Evolutionary conservation across 1,140 invertebrate species (phyloP).

Genomic region (Phocides pigmalion): DNA sequence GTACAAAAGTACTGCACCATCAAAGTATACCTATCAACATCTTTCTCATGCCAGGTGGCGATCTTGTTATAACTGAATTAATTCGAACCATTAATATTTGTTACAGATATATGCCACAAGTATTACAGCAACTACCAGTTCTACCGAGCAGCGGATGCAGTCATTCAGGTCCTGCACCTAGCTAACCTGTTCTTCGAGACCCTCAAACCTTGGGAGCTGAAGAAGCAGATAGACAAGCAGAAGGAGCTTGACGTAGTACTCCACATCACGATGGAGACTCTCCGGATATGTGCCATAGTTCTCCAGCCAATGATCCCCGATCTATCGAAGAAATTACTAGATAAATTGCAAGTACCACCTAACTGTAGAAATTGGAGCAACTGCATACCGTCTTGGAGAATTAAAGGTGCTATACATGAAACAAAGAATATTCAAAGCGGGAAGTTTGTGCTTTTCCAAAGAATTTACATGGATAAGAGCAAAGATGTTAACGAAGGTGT

Average conservation of each 20-base stretch:
- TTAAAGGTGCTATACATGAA: constrained; percentile 63
- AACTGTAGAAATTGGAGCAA: constrained; percentile 60
- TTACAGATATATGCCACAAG: constrained; percentile 83
- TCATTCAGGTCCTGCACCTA: constrained; percentile 89
- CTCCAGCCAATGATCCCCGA: constrained; percentile 94
- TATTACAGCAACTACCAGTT: constrained; percentile 92
- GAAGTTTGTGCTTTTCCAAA: constrained; percentile 71
- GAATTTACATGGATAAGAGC: constrained; percentile 68
- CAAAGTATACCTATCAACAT: too few relatives aligned
- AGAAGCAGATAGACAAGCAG: constrained; percentile 72
- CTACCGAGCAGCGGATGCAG: constrained; percentile 92
- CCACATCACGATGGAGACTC: constrained; percentile 92
- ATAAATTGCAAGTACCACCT: constrained; percentile 86
- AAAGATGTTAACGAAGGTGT: constrained; percentile 28
- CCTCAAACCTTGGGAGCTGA: constrained; percentile 94
- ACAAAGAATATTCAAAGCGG: constrained; percentile 63
- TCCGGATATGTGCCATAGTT: constrained; percentile 90
- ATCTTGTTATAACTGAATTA: too few relatives aligned
- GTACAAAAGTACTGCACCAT: too few relatives aligned
- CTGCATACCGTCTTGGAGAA: constrained; percentile 62
- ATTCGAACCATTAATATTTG: not conserved
- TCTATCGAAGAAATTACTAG: constrained; percentile 86
- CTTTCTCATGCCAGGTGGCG: too few relatives aligned
- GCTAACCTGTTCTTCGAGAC: constrained; percentile 95
- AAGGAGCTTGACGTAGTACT: constrained; percentile 89